phyloP scores from a whole-genome alignment of 2,888 invertebrate genomes.

The Drosophila koepferae region DNA sequence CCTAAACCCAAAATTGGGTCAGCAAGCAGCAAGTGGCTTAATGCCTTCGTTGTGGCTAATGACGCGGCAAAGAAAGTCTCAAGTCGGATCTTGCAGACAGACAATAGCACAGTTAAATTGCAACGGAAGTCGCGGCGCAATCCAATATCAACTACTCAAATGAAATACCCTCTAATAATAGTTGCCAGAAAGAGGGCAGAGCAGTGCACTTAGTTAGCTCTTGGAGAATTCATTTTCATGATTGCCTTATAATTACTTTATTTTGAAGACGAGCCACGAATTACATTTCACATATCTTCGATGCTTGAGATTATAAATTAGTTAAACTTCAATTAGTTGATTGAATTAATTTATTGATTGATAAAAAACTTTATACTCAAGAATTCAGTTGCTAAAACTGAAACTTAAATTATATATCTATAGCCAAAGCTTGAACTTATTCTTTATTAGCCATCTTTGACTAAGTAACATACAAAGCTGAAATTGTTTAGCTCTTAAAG shows the following conservation, averaged over 20 bases:
- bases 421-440: no score
- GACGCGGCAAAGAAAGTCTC: conserved; percentile 48
- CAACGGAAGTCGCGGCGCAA: conserved; percentile 50
- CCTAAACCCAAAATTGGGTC: conserved; percentile 48
- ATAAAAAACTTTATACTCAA: no score
- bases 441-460: no score
- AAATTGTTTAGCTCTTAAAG: background rate
- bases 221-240: background rate
- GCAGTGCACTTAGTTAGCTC: background rate
- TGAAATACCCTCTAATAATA: conserved; percentile 11
- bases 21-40: conserved; percentile 60
- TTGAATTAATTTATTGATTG: no score
- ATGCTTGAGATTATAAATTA: background rate
- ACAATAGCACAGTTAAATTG: conserved; percentile 43
- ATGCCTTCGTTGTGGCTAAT: conserved; percentile 41
- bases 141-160: conserved; percentile 27
- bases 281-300: background rate
- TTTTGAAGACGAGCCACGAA: no score
- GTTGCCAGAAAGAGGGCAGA: background rate
- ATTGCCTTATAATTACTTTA: conserved; percentile 7
- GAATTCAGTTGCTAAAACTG: no score
- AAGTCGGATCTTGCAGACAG: conserved; percentile 5
- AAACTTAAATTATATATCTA: no score
- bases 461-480: no score
- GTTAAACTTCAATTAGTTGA: background rate